Percentiles rank a stretch among this genome's conserved stretches.
Evolutionary conservation across 2,113 vertebrate species (phyloP).

Genomic region (Callionymus lyra): DNA sequence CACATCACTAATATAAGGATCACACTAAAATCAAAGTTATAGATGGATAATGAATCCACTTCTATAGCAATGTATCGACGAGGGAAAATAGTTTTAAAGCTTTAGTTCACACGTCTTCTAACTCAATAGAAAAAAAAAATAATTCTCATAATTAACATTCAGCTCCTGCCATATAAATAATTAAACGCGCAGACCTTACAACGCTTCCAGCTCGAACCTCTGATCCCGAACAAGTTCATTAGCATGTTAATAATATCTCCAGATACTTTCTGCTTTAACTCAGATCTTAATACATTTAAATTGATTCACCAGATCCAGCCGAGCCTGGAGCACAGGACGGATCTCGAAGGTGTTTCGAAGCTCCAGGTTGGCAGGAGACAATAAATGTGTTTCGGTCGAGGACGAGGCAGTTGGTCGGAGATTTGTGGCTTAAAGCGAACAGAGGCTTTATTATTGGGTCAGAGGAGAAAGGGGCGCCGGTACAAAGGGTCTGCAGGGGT

Average conservation of each 20-base stretch:
- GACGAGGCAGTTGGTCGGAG: constrained; percentile 2
- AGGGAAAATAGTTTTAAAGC: no score
- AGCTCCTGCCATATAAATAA: no score
- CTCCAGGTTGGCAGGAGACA: no score
- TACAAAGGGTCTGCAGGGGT: constrained; percentile 7
- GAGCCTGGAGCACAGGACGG: neutral
- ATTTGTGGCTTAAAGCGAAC: constrained; percentile 35
- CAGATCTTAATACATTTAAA: neutral
- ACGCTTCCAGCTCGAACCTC: neutral
- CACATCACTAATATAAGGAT: no score
- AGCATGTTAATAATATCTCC: neutral
- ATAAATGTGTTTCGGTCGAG: no score
- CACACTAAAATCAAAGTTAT: no score
- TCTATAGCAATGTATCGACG: no score
- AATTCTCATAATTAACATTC: no score
- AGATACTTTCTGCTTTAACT: neutral
- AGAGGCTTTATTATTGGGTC: constrained; percentile 55
- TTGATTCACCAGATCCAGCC: neutral
- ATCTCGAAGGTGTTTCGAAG: neutral
- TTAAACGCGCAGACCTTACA: neutral
- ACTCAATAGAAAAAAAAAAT: no score
- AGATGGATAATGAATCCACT: no score
- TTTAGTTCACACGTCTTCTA: no score
- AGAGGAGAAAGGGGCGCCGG: constrained; percentile 35
- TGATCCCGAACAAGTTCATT: neutral